Evolutionary conservation across 2,888 invertebrate species (phyloP), one percentile per base, ranked within the genome.

Genomic region (Merodon equestris): DNA sequence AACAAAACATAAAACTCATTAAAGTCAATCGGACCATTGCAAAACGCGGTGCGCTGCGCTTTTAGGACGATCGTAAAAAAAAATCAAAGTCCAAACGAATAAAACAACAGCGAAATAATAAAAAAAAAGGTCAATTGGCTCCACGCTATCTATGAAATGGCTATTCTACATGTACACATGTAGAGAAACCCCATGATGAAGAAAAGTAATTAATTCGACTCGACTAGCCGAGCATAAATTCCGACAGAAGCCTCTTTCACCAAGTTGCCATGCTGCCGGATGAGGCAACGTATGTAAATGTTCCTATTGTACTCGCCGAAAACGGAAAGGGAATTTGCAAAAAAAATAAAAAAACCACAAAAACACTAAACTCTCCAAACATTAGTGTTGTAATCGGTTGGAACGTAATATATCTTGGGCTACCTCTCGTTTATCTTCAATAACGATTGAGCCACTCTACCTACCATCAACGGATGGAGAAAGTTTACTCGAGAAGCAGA

Each of bases 251-350:
- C n/a, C 45, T 45, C 27, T 27, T 27, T 45, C 45, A 44, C 27
- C 18, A 58, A n/a, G n/a, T n/a, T n/a, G n/a, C n/a, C n/a, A n/a
- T n/a, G 76, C 58, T 71, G 71, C 60, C 56, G 71, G 72, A 76
- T 66, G 66, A 57, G 66, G 64, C 51, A 61, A 60, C 70, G 60
- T 71, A 75, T 58, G 57, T 53, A 66, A 50, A 45, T 76, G 60
- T 64, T 60, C 27, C 27, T 27, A 27, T 27, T 7, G 27, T 27
- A 27, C 27, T 27, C n/a, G n/a, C n/a, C n/a, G n/a, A n/a, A n/a
- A n/a, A n/a, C n/a, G n/a, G n/a, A n/a, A n/a, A n/a, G n/a, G n/a
- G n/a, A n/a, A n/a, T n/a, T 27, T 27, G 27, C 27, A 27, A 27
- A 27, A 27, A 7, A 27, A 4, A 27, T 27, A n/a, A n/a, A n/a